Evolutionary conservation across 2,797 vertebrate genomes (phyloP).

Genomic region (Geotrypetes seraphini): DNA sequence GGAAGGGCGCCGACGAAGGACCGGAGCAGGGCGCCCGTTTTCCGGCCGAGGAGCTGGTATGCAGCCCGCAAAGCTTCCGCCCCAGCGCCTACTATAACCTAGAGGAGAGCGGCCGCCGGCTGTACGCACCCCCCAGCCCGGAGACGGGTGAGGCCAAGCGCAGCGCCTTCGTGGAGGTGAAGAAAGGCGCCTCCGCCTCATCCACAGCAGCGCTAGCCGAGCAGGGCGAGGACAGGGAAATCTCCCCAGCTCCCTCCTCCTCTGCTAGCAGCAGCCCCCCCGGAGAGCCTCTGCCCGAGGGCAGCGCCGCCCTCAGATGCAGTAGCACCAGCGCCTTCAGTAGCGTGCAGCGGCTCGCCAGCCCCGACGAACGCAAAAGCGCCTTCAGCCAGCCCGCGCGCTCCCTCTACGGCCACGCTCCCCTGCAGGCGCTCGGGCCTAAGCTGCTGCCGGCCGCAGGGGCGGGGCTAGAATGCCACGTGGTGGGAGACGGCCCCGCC

Average conservation of each 20-base stretch:
- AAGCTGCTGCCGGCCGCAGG: slow-evolving; percentile 63
- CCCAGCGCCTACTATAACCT: slow-evolving; percentile 59
- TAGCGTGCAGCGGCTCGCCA: slow-evolving; percentile 66
- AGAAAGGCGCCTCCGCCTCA: slow-evolving; percentile 64
- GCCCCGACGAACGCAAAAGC: slow-evolving; percentile 70
- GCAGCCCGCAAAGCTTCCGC: slow-evolving; percentile 64
- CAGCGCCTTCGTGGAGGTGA: slow-evolving; percentile 93
- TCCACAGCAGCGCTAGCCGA: slow-evolving; percentile 13
- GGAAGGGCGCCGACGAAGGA: slow-evolving; percentile 57
- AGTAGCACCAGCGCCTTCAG: slow-evolving; percentile 89
- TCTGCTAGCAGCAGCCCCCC: slow-evolving; percentile 25
- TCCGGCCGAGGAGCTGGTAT: slow-evolving; percentile 66
- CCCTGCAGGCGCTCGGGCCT: slow-evolving; percentile 76
- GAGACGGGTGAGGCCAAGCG: slow-evolving; percentile 70
- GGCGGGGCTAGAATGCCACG: slow-evolving; percentile 63
- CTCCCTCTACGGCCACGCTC: slow-evolving; percentile 71
- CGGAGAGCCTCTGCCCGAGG: slow-evolving; percentile 31
- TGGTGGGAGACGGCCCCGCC: slow-evolving; percentile 67
- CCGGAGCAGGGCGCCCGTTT: slow-evolving; percentile 22
- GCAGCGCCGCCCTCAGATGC: slow-evolving; percentile 32
- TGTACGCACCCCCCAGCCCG: slow-evolving; percentile 61
- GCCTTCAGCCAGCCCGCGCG: slow-evolving; percentile 87
- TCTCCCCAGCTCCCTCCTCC: slow-evolving; percentile 26
- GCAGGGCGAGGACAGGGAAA: slow-evolving; percentile 63
- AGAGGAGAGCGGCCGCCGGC: slow-evolving; percentile 68